Conservation (phyloP, 53 echinoderm and acorn worm genomes). For the Luidia sarsii region DNA sequence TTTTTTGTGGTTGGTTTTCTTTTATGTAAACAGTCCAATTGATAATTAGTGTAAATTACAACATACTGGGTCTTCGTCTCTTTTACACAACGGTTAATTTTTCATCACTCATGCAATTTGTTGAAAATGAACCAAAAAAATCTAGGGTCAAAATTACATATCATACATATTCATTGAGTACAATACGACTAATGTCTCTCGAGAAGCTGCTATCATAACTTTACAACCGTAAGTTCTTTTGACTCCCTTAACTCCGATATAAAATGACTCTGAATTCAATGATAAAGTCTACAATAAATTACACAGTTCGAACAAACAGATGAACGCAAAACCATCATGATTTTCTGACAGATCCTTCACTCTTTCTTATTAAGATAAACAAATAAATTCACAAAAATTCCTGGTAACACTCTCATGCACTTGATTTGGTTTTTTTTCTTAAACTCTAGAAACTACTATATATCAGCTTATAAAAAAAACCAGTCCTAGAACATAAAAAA, state of each 20-base stretch:
- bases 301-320: conserved; percentile 14
- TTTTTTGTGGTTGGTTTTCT: too few species aligned
- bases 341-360: too few species aligned
- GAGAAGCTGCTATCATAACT: conserved; percentile 46
- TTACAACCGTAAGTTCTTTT: conserved; percentile 48
- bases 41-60: conserved; percentile 24
- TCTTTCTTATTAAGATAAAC: conserved; percentile 5
- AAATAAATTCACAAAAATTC: background rate
- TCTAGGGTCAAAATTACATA: conserved; percentile 21
- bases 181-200: conserved; percentile 33
- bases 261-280: conserved; percentile 40
- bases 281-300: conserved; percentile 49
- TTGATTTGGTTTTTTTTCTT: too few species aligned
- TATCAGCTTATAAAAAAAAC: background rate
- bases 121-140: too few species aligned
- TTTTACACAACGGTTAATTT: conserved; percentile 8
- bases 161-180: conserved; percentile 46
- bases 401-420: conserved; percentile 4
- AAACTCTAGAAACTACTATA: conserved; percentile 1
- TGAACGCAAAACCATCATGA: too few species aligned
- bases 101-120: conserved; percentile 42
- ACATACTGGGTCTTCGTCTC: background rate
- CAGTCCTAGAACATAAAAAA: conserved; percentile 16
- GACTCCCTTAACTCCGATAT: too few species aligned
- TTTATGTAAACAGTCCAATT: conserved; percentile 51